Conservation (phyloP, 2,797 vertebrate genomes). For the Basileuterus tristriatus region DNA sequence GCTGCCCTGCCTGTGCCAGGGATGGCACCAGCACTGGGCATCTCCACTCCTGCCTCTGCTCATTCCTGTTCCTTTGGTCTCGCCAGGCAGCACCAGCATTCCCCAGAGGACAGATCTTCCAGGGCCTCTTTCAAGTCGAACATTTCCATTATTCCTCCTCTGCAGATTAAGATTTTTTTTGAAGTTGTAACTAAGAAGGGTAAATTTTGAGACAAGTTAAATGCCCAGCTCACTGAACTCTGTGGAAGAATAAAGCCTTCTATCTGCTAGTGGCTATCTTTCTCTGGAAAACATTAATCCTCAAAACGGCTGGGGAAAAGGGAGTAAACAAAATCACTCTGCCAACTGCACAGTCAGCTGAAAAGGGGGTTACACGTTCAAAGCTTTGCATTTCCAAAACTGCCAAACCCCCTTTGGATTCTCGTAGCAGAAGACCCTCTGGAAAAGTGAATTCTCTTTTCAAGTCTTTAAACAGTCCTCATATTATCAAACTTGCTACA, state of each 20-base stretch:
- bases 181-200: background rate
- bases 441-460: background rate
- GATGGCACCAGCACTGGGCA: background rate
- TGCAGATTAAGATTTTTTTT: background rate
- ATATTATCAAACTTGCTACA: background rate
- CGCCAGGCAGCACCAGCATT: background rate
- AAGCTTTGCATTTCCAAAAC: background rate
- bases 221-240: background rate
- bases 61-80: conserved; percentile 6
- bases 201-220: background rate
- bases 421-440: background rate
- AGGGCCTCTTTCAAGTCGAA: background rate
- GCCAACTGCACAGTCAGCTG: background rate
- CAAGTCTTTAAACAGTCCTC: background rate
- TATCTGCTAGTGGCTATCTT: background rate
- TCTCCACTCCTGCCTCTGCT: background rate
- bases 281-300: background rate
- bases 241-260: background rate
- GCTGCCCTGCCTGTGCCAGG: background rate
- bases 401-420: background rate
- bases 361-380: background rate
- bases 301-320: background rate
- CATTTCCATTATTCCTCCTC: background rate
- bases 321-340: background rate
- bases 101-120: conserved; percentile 13